These are phyloP conservation scores for Agrenia bidenticulata DNA, from an alignment of 2,888 invertebrate genomes.

Conservation along the genomic window DNA sequence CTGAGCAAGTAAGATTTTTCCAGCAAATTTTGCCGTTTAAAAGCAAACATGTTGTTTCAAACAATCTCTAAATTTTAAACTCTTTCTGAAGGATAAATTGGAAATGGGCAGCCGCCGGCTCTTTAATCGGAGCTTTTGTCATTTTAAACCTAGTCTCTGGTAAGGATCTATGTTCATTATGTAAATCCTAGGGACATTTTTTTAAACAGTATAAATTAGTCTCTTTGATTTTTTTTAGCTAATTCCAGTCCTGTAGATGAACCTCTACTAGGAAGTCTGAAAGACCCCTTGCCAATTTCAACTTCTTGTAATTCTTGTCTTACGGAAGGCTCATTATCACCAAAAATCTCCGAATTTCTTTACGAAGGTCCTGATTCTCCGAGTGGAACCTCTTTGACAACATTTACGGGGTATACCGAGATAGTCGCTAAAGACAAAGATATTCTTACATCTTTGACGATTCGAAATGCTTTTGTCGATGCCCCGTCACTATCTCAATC, in stretches of 20 bases:
- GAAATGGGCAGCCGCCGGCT: background rate
- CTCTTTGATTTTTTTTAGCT: no score
- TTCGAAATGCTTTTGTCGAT: slow-evolving; percentile 22
- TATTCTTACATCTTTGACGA: slow-evolving; percentile 1
- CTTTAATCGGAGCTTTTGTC: background rate
- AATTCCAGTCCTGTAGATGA: no score
- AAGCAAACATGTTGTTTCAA: background rate
- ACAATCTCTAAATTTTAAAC: background rate
- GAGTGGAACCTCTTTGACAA: background rate
- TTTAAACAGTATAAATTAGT: no score
- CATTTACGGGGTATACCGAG: slow-evolving; percentile 17
- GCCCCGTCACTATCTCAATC: slow-evolving; percentile 20
- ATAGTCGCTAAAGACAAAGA: background rate
- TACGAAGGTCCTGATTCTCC: background rate
- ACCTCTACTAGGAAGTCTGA: no score
- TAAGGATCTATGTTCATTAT: no score
- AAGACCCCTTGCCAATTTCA: no score
- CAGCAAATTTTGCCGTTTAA: no score
- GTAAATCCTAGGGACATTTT: no score
- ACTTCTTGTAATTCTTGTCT: no score
- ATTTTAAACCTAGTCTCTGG: no score
- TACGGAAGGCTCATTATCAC: no score
- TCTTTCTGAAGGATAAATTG: background rate
- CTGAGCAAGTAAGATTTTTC: no score
- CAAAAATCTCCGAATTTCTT: background rate